Base-by-base conservation (phyloP, 2,113 vertebrate species). In the Poecile atricapillus region DNA sequence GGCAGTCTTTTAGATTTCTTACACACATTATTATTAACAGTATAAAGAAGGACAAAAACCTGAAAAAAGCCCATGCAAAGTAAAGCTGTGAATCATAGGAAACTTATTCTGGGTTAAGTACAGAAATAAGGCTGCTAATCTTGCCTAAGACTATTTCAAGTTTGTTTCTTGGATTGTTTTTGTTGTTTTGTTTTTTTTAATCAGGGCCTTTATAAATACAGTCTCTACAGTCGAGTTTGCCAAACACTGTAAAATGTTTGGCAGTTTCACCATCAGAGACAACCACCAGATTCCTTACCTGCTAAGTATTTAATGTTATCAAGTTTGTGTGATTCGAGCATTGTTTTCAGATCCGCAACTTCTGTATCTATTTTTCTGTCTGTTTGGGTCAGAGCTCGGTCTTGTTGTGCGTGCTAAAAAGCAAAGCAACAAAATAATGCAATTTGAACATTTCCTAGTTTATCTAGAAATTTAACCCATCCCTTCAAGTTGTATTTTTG, bases 301-400 rank as follows among this genome's bases (percentile, higher is more conserved):
- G 99, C 99, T 65, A 99, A 97, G 89, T 99, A 99, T 95, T 99
- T 99, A 89, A 99, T 99, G 9, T 98, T 99, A 84, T 99, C 99
- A 59, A 99, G 98, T 97, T 99, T 99, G 97, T 99, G 99, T 0
- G 99, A 98, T 94, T 99, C 99, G 2, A 99, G 97, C 98, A 99
- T 98, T 70, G 99, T 99, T 98, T 99, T 99, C 91, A 99, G 97
- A 75, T 99, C 99, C 1, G 99, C 99, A 49, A 99, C 98, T 96
- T 99, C 99, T 2, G 99, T 99, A 92, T 99, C 99, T 76, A 99
- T 99, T 96, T 99, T 99, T 97, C 99, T 98, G 95, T 99, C 98
- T 10, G 98, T 99, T 71, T 99, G 98, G 37, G 98, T 99, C 95
- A 99, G 92, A 83, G 98, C 98, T 43, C 98, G 98, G 49, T 99